These are phyloP conservation scores for Polypedilum pembai DNA, from an alignment of 1,140 invertebrate genomes.

Conservation along the genomic window DNA sequence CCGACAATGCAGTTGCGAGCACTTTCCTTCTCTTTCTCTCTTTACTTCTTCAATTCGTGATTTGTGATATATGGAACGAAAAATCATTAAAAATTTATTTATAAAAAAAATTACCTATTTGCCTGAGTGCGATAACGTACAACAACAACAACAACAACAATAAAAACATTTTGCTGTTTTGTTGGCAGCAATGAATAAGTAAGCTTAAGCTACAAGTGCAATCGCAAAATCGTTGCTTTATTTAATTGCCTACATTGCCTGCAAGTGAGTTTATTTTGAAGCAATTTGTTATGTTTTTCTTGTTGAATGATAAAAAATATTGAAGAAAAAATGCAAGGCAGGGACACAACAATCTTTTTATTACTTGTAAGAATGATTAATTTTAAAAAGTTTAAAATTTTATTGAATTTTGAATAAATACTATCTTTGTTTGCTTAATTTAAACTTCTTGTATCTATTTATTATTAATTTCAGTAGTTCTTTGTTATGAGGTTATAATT, in stretches of 20 bases:
- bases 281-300: neutral
- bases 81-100: slow-evolving; percentile 24
- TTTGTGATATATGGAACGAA: slow-evolving; percentile 25
- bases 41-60: slow-evolving; percentile 18
- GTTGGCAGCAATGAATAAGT: neutral
- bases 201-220: neutral
- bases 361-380: no score
- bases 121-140: neutral
- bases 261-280: neutral
- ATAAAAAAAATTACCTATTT: neutral
- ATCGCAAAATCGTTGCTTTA: neutral
- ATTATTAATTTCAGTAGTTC: no score
- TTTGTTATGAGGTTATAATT: no score
- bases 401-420: no score
- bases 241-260: slow-evolving; percentile 2
- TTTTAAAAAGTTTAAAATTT: no score
- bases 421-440: no score
- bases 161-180: neutral
- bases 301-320: no score
- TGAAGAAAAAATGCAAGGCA: no score
- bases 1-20: neutral
- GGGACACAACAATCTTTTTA: no score
- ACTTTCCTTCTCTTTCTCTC: neutral
- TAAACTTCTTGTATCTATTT: no score
- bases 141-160: neutral